phyloP scores from a whole-genome alignment of 2,888 invertebrate genomes.

The Phalera bucephala region DNA sequence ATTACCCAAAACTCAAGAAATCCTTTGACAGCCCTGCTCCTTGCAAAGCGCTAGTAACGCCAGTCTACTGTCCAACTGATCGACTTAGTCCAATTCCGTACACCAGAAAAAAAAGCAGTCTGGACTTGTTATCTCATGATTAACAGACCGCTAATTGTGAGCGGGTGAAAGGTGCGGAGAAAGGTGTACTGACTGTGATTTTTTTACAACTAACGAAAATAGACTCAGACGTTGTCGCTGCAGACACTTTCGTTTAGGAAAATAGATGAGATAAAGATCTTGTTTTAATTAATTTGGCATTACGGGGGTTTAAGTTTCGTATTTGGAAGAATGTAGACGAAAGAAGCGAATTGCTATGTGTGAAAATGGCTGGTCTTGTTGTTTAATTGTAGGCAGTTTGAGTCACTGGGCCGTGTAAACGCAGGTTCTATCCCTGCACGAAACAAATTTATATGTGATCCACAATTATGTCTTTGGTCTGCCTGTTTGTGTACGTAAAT shows the following conservation, averaged over 20 bases:
- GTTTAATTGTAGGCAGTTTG: no score
- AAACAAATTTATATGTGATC: no score
- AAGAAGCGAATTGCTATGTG: no score
- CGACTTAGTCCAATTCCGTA: slow-evolving; percentile 48
- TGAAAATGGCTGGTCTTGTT: no score
- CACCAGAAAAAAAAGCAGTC: slow-evolving; percentile 45
- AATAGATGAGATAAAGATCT: slow-evolving; percentile 22
- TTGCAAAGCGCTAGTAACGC: slow-evolving; percentile 21
- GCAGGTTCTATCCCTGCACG: no score
- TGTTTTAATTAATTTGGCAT: not conserved
- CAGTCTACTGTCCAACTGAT: slow-evolving; percentile 34
- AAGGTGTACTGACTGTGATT: slow-evolving; percentile 50
- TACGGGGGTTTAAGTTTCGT: no score
- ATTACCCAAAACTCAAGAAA: no score
- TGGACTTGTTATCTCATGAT: slow-evolving; percentile 61
- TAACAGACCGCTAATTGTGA: slow-evolving; percentile 75
- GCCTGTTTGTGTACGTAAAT: no score
- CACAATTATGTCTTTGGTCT: no score
- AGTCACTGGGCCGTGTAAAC: no score
- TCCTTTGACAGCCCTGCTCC: slow-evolving; percentile 18
- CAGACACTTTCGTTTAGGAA: slow-evolving; percentile 31
- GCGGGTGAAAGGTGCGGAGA: slow-evolving; percentile 76
- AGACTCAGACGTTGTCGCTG: slow-evolving; percentile 36
- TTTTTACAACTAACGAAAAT: slow-evolving; percentile 43
- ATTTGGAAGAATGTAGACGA: no score